Percentiles rank a stretch among this genome's conserved stretches.
Conservation (phyloP, 2,888 invertebrate genomes). For the Endotricha flammealis region DNA sequence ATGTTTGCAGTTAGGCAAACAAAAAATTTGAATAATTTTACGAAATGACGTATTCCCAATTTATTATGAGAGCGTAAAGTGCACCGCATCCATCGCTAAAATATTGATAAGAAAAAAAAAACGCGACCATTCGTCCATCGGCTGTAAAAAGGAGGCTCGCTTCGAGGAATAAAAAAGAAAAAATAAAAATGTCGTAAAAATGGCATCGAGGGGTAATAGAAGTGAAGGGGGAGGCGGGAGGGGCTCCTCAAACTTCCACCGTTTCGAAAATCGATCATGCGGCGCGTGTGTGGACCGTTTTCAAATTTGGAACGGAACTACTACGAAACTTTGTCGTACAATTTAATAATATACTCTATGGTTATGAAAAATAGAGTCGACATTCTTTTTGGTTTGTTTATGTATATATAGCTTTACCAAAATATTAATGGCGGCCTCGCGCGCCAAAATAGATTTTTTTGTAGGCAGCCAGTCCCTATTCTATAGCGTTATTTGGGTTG, state of each 20-base stretch:
- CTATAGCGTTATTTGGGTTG: slow-evolving; percentile 21
- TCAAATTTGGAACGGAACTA: slow-evolving; percentile 52
- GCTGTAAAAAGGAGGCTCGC: slow-evolving; percentile 41
- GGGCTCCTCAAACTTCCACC: slow-evolving; percentile 39
- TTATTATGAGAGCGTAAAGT: too few species aligned
- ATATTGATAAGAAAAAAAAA: slow-evolving; percentile 21
- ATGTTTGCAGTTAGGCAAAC: too few species aligned
- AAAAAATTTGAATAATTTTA: too few species aligned
- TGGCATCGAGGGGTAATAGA: slow-evolving; percentile 46
- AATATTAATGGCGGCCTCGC: slow-evolving; percentile 49
- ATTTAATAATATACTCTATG: too few species aligned
- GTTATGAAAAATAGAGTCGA: slow-evolving; percentile 7
- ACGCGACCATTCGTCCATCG: slow-evolving; percentile 17
- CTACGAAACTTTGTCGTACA: slow-evolving; percentile 37
- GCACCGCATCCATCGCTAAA: slow-evolving; percentile 3
- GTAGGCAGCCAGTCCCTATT: slow-evolving; percentile 12
- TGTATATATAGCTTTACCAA: slow-evolving; percentile 33
- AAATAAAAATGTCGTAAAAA: slow-evolving; percentile 53
- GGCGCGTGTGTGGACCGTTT: slow-evolving; percentile 67
- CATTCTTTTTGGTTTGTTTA: slow-evolving; percentile 15
- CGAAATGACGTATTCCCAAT: too few species aligned
- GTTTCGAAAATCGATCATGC: slow-evolving; percentile 71
- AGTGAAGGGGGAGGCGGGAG: slow-evolving; percentile 31
- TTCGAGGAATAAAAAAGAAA: slow-evolving; percentile 48
- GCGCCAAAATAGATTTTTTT: slow-evolving; percentile 54